A percentile compares a stretch with the other conserved stretches of the same genome.
phyloP scores from a whole-genome alignment of 2,888 invertebrate genomes.

The Nephrotoma guestfalica region DNA sequence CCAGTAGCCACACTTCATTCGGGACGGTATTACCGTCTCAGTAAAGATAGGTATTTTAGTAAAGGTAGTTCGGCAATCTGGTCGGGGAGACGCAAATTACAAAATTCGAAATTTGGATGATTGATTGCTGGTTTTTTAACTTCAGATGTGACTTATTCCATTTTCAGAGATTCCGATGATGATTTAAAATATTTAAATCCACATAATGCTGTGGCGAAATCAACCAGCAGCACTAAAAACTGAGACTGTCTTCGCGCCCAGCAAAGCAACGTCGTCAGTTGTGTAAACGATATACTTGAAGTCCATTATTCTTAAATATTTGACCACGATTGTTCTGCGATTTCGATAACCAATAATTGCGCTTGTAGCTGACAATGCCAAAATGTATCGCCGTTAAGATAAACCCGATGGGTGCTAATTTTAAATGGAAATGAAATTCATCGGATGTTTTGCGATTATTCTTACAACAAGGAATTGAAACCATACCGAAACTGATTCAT shows the following conservation, averaged over 20 bases:
- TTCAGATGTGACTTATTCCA: background rate
- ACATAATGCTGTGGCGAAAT: background rate
- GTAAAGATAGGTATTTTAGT: no score
- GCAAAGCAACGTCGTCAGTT: background rate
- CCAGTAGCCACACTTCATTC: no score
- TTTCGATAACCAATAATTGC: background rate
- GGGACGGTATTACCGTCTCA: no score
- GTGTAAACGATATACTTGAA: background rate
- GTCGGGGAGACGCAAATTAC: no score
- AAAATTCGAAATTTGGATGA: no score
- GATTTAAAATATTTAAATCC: background rate
- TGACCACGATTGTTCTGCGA: background rate
- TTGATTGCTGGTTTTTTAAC: no score
- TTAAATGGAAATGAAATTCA: background rate
- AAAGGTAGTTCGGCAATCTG: no score
- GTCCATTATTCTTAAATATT: background rate
- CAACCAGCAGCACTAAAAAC: background rate
- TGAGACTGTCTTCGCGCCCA: background rate
- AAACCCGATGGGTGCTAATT: background rate
- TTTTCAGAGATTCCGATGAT: background rate
- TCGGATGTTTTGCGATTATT: background rate
- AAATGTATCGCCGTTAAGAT: background rate
- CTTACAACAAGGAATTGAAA: background rate
- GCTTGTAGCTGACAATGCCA: background rate
- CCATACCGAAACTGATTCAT: background rate